Percentiles rank a stretch among this genome's conserved stretches.
Evolutionary conservation across 2,888 invertebrate genomes (phyloP).

Genomic region (Drosophila paranaensis): DNA sequence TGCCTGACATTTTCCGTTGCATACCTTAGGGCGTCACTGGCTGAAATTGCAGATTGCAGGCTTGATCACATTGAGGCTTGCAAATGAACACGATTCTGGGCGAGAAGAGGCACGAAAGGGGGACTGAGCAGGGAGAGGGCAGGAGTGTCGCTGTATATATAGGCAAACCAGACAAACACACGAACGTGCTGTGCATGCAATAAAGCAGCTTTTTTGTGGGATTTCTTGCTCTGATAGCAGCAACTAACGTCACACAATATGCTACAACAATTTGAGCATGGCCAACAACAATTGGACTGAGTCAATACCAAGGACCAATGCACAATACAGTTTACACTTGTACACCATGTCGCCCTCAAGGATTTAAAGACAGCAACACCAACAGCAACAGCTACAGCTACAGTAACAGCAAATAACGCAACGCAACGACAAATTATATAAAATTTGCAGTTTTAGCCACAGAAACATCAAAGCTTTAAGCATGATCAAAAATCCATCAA

Average conservation of each 20-base stretch:
- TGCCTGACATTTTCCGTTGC: constrained; percentile 58
- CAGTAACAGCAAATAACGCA: not conserved
- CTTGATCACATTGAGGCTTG: constrained; percentile 77
- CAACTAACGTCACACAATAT: constrained; percentile 74
- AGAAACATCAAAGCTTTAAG: constrained; percentile 19
- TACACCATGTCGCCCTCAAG: constrained; percentile 3
- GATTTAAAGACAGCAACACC: constrained; percentile 14
- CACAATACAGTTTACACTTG: constrained; percentile 50
- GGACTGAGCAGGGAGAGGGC: too few species aligned
- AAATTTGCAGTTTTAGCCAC: constrained; percentile 14
- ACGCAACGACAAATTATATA: constrained; percentile 6
- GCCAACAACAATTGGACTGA: constrained; percentile 26
- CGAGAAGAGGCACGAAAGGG: not conserved
- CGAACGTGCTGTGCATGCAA: constrained; percentile 78
- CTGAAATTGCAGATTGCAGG: constrained; percentile 80
- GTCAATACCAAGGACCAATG: constrained; percentile 30
- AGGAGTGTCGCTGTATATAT: not conserved
- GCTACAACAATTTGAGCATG: constrained; percentile 69
- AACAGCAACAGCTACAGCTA: too few species aligned
- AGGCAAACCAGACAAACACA: constrained; percentile 70
- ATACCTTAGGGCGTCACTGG: constrained; percentile 74
- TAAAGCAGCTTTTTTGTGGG: constrained; percentile 74
- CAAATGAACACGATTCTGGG: constrained; percentile 63
- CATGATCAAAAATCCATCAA: constrained; percentile 33
- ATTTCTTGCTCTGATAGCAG: constrained; percentile 67